Conservation (phyloP, 2,797 vertebrate species). For the Danio albolineatus region DNA sequence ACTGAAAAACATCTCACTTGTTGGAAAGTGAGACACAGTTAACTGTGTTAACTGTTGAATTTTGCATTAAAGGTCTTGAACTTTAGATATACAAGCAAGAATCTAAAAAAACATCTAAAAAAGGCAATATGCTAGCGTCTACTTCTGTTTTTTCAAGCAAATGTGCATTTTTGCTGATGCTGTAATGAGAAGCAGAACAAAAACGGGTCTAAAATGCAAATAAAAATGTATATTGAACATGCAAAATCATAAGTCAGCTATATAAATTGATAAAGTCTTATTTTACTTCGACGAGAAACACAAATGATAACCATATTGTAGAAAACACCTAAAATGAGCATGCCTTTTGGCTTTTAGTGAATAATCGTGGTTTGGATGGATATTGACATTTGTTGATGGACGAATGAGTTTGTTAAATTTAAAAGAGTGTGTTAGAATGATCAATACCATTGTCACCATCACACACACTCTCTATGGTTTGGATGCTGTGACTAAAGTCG, state of each 20-base stretch:
- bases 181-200: not conserved
- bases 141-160: not conserved
- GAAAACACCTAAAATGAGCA: not conserved
- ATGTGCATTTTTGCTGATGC: not conserved
- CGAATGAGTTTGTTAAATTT: not conserved
- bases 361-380: slow-evolving; percentile 6
- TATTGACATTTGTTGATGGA: not conserved
- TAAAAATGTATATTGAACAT: too few species aligned
- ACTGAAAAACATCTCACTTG: too few species aligned
- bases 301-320: not conserved
- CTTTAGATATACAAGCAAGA: too few species aligned
- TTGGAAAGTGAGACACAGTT: too few species aligned
- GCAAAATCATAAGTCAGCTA: too few species aligned
- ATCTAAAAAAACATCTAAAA: too few species aligned
- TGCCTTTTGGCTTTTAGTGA: not conserved
- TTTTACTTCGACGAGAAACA: not conserved
- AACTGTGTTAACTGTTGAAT: too few species aligned
- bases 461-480: not conserved
- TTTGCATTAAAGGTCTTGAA: too few species aligned
- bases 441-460: slow-evolving; percentile 26
- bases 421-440: not conserved
- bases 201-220: not conserved
- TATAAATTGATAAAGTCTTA: not conserved
- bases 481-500: slow-evolving; percentile 34
- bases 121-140: not conserved